Base-by-base conservation (phyloP, 1,140 invertebrate species). In the Drosophila bifasciata region DNA sequence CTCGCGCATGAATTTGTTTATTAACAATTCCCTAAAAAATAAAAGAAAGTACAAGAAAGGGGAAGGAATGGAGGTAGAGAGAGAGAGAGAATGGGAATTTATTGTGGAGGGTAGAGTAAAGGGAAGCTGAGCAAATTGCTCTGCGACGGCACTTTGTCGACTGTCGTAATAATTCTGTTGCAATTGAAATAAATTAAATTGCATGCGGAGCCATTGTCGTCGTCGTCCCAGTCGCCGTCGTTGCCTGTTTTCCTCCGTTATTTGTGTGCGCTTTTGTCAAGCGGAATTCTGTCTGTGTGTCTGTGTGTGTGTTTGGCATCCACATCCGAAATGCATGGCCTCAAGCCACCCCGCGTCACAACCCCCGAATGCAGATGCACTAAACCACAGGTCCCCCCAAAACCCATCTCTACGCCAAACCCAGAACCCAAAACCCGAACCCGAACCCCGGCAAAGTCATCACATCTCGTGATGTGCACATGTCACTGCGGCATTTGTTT, bases 101-200 rank as follows among this genome's bases (percentile, higher is more conserved):
- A 36, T 36, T 13, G n/a, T n/a, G n/a, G 32, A 36, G 16, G 15
- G 23, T 17, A 16, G 16, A n/a, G n/a, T n/a, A n/a, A 3, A 40
- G 44, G 46, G 48, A 64, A 25, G 45, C 60, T 48, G 44, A 55
- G 69, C 70, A 84, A 84, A 80, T 86, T 86, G 74, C 78, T 68
- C 32, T 79, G 74, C 73, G 73, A 57, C 69, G 73, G 63, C 81
- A 71, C 57, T 78, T 88, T 86, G 77, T 86, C 81, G 68, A 59
- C 75, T 78, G 76, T 79, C 76, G 83, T 88, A 88, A 88, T 88
- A 88, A 88, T 88, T 88, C 63, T 53, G 56, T 61, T 76, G 83
- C 83, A 88, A 88, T 88, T 88, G 83, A 88, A 88, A 88, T 88
- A 88, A 88, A 88, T 88, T 88, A 88, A 88, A 88, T 88, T 88